These are phyloP conservation scores for Mesembrinibis cayennensis DNA, from an alignment of 2,113 vertebrate species.

Conservation along the genomic window DNA sequence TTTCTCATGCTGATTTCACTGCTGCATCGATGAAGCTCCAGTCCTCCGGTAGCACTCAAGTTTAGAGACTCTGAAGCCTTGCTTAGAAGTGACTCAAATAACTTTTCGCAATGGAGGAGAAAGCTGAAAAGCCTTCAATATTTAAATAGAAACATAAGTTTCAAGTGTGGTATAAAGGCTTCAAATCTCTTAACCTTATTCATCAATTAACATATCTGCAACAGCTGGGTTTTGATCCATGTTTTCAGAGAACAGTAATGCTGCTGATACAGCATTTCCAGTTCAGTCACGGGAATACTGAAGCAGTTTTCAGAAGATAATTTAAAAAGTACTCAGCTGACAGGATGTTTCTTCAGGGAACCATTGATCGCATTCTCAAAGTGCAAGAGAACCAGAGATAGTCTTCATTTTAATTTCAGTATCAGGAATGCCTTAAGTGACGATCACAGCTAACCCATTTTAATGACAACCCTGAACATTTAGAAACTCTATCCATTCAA, in stretches of 20 bases:
- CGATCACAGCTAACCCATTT: conserved; percentile 55
- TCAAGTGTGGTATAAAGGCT: conserved; percentile 16
- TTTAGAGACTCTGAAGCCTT: background rate
- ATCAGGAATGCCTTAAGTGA: conserved; percentile 48
- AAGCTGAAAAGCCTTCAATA: conserved; percentile 41
- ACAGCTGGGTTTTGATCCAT: conserved; percentile 54
- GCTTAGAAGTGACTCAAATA: background rate
- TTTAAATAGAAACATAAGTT: conserved; percentile 38
- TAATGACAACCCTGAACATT: conserved; percentile 60
- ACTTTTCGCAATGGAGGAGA: background rate
- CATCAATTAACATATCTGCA: conserved; percentile 44
- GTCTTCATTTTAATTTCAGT: conserved; percentile 62
- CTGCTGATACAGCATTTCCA: conserved; percentile 57
- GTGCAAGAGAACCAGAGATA: conserved; percentile 31
- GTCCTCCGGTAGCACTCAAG: background rate
- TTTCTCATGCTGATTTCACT: background rate
- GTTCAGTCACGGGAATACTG: conserved; percentile 30
- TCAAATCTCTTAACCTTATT: conserved; percentile 42
- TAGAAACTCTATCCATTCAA: conserved; percentile 49
- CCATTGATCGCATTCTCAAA: conserved; percentile 38
- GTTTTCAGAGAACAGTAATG: conserved; percentile 49
- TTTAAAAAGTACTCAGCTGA: conserved; percentile 55
- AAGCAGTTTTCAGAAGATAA: conserved; percentile 39
- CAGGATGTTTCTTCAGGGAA: conserved; percentile 54
- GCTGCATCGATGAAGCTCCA: background rate